phyloP scores from a whole-genome alignment of 2,113 vertebrate genomes.

The Hirundichthys speculiger region DNA sequence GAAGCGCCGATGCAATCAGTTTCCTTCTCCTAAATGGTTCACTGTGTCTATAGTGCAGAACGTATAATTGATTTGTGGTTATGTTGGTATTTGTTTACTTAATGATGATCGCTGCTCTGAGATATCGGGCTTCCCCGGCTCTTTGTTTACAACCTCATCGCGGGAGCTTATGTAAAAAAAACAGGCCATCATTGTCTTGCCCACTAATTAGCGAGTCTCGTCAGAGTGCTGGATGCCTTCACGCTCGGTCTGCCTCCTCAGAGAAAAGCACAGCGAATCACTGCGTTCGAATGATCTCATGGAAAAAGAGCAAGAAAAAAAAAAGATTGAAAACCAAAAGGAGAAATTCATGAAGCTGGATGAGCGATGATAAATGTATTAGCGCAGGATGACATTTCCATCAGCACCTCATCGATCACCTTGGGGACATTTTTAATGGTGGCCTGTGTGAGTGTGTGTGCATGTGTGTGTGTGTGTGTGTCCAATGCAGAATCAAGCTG shows the following conservation, averaged over 20 bases:
- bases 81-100: conserved; percentile 12
- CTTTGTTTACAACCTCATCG: conserved; percentile 35
- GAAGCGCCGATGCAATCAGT: no score
- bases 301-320: conserved; percentile 63
- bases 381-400: conserved; percentile 71
- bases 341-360: conserved; percentile 59
- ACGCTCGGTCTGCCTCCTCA: conserved; percentile 37
- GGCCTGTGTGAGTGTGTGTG: conserved; percentile 15
- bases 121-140: not conserved
- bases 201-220: conserved; percentile 61
- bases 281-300: conserved; percentile 44
- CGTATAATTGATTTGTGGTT: not conserved
- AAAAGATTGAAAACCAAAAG: conserved; percentile 62
- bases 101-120: not conserved
- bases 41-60: no score
- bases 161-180: conserved; percentile 46
- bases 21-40: no score
- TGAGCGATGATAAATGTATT: conserved; percentile 68
- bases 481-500: conserved; percentile 34
- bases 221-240: conserved; percentile 50
- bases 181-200: conserved; percentile 60
- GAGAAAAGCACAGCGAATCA: conserved; percentile 58
- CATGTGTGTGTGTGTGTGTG: conserved; percentile 27
- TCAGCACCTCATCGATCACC: conserved; percentile 71
- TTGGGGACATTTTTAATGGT: conserved; percentile 52